Evolutionary conservation across 2,888 invertebrate species (phyloP).

Genomic region (Tholera decimalis): DNA sequence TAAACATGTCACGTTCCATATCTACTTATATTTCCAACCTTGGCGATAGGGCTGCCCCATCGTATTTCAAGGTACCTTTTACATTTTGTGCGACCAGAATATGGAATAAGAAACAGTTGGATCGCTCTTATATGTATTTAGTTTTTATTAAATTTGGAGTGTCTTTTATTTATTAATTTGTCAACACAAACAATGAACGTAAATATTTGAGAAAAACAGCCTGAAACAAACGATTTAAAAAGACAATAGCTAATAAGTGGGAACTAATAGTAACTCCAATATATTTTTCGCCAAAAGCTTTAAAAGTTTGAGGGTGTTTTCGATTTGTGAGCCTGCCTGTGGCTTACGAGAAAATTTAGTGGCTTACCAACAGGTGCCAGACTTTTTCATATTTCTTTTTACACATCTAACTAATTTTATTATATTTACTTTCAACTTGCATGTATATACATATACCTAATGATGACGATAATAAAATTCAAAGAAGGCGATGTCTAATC

Average conservation of each 20-base stretch:
- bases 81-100: conserved; percentile 75
- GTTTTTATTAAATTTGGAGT: conserved; percentile 10
- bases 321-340: conserved; percentile 8
- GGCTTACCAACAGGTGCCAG: conserved; percentile 20
- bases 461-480: no score
- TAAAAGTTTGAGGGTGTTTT: conserved; percentile 5
- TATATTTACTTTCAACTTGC: no score
- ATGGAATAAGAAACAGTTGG: conserved; percentile 72
- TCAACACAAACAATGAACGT: no score
- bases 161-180: not conserved
- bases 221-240: conserved; percentile 3
- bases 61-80: conserved; percentile 73
- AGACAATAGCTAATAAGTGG: not conserved
- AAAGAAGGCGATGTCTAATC: no score
- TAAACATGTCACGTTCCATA: conserved; percentile 75
- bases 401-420: not conserved
- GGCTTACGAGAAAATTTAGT: conserved; percentile 7
- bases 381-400: not conserved
- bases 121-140: conserved; percentile 47
- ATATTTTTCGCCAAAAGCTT: not conserved
- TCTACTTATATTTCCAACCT: conserved; percentile 57
- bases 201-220: not conserved
- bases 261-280: conserved; percentile 10
- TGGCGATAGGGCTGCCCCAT: conserved; percentile 66
- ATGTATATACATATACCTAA: no score